Conservation (phyloP, 2,888 invertebrate species). For the Luffia ferchaultella region DNA sequence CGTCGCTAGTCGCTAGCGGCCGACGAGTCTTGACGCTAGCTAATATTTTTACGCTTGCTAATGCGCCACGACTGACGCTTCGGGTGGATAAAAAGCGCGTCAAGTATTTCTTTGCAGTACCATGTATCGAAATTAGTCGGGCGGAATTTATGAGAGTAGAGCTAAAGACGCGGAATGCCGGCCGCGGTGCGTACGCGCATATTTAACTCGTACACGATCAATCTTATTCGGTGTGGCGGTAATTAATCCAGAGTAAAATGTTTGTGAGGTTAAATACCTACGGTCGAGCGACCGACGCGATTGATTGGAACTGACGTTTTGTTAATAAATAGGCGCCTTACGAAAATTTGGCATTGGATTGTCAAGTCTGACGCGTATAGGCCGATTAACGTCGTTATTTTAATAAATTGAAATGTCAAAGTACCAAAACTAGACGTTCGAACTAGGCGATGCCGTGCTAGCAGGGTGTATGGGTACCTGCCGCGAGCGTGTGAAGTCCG, state of each 20-base stretch:
- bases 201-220: background rate
- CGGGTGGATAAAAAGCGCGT: slow-evolving; percentile 20
- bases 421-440: slow-evolving; percentile 2
- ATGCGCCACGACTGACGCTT: slow-evolving; percentile 31
- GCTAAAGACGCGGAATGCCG: slow-evolving; percentile 13
- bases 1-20: slow-evolving; percentile 5
- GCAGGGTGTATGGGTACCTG: slow-evolving; percentile 21
- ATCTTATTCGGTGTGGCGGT: background rate
- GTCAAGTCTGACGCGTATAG: background rate
- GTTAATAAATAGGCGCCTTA: background rate
- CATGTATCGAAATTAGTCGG: slow-evolving; percentile 9
- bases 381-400: background rate
- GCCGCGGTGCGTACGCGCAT: background rate
- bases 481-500: slow-evolving; percentile 63
- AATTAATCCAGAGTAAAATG: background rate
- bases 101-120: slow-evolving; percentile 10
- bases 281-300: background rate
- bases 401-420: background rate
- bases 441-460: background rate
- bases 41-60: slow-evolving; percentile 24
- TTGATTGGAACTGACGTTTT: background rate
- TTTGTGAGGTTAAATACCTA: background rate
- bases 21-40: slow-evolving; percentile 47
- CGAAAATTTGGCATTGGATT: background rate
- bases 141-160: slow-evolving; percentile 8